Percentiles rank a stretch among this genome's conserved stretches.
These are phyloP conservation scores for Drosophila saltans DNA, from an alignment of 1,140 invertebrate genomes.

Conservation along the genomic window DNA sequence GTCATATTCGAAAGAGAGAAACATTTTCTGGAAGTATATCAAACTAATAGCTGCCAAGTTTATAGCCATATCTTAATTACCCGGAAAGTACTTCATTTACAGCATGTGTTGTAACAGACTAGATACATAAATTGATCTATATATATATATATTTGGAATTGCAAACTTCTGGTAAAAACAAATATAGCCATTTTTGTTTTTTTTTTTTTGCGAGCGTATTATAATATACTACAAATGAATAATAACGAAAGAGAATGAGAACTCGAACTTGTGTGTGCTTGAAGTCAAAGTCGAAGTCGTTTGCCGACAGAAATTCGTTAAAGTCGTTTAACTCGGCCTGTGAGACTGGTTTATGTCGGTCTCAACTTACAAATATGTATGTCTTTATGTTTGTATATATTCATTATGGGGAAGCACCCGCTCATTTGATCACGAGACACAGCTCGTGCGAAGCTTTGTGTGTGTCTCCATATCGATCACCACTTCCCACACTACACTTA, in stretches of 20 bases:
- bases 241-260: conserved; percentile 40
- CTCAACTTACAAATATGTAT: background rate
- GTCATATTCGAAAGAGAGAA: background rate
- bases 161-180: background rate
- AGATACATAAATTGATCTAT: too few relatives aligned
- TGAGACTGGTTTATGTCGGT: conserved; percentile 40
- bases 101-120: too few relatives aligned
- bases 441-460: conserved; percentile 64
- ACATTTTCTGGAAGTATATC: too few relatives aligned
- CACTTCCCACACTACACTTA: conserved; percentile 6
- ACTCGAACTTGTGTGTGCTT: conserved; percentile 24
- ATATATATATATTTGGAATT: background rate
- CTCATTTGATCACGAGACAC: conserved; percentile 64
- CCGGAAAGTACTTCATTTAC: too few relatives aligned
- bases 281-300: conserved; percentile 24
- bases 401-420: conserved; percentile 58
- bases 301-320: conserved; percentile 12
- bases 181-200: background rate
- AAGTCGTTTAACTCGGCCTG: conserved; percentile 43
- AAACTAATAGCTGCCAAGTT: too few relatives aligned
- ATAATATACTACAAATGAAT: conserved; percentile 2
- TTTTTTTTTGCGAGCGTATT: background rate
- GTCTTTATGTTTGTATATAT: background rate
- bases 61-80: too few relatives aligned
- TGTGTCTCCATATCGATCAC: conserved; percentile 10